phyloP scores from a whole-genome alignment of 1,140 invertebrate species.

The Dinoponera quadriceps region DNA sequence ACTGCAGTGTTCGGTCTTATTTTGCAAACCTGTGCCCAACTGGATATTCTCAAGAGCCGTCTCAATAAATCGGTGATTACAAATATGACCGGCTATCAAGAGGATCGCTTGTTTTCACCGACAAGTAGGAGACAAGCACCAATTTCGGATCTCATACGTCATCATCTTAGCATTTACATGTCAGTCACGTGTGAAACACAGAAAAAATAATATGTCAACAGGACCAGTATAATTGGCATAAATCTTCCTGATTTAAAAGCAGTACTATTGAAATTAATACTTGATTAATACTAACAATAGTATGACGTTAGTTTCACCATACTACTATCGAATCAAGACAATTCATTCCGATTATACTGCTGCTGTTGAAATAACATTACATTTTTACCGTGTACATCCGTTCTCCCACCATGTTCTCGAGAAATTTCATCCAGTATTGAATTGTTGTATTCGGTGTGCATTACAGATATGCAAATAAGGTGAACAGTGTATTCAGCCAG shows the following conservation, averaged over 20 bases:
- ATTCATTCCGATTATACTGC: too few species aligned
- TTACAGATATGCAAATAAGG: constrained; percentile 47
- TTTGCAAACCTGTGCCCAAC: constrained; percentile 58
- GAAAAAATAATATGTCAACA: neutral
- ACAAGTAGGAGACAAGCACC: too few species aligned
- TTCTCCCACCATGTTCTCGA: neutral
- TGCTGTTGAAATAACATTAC: too few species aligned
- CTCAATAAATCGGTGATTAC: constrained; percentile 29
- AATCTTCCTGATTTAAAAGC: too few species aligned
- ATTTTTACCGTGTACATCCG: too few species aligned
- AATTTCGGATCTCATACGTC: neutral
- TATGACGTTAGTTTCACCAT: too few species aligned
- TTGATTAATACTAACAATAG: too few species aligned
- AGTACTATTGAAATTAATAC: too few species aligned
- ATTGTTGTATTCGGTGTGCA: neutral
- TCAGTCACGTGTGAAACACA: neutral
- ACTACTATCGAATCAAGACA: too few species aligned
- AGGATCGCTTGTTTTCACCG: neutral
- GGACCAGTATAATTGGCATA: too few species aligned
- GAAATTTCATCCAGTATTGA: neutral
- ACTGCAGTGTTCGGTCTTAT: constrained; percentile 53
- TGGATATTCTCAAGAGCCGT: constrained; percentile 58
- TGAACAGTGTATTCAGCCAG: constrained; percentile 49
- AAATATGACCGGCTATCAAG: too few species aligned
- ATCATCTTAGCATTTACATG: constrained; percentile 35